A percentile compares a stretch with the other conserved stretches of the same genome.
Conservation (phyloP, 2,888 invertebrate species). For the Standfussiana lucernea region DNA sequence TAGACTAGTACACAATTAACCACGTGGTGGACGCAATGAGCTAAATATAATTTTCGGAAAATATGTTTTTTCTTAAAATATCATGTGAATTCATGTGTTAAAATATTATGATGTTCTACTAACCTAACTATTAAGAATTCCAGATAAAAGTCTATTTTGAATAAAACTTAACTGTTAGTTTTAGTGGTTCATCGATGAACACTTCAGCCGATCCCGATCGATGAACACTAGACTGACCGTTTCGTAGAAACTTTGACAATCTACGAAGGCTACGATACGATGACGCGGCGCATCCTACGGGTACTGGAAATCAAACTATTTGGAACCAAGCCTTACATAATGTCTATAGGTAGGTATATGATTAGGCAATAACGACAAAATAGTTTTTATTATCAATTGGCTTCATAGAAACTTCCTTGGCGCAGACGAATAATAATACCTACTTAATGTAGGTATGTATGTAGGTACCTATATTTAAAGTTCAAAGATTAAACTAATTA, state of each 20-base stretch:
- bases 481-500: conserved; percentile 66
- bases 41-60: too few relatives aligned
- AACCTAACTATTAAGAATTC: background rate
- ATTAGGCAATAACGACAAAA: conserved; percentile 34
- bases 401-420: conserved; percentile 40
- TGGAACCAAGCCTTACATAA: background rate
- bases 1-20: too few relatives aligned
- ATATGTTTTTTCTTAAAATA: too few relatives aligned
- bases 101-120: too few relatives aligned
- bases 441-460: conserved; percentile 21
- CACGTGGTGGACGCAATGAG: too few relatives aligned
- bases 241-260: background rate
- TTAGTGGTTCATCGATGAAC: background rate
- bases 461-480: conserved; percentile 54
- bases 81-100: too few relatives aligned
- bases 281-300: background rate
- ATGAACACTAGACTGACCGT: too few relatives aligned
- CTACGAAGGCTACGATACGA: background rate
- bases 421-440: conserved; percentile 26
- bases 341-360: background rate
- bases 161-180: background rate
- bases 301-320: conserved; percentile 7
- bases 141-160: background rate
- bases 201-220: too few relatives aligned
- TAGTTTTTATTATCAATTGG: conserved; percentile 29